phyloP scores from a whole-genome alignment of 2,113 vertebrate species.

The Orientallactaga bullata region DNA sequence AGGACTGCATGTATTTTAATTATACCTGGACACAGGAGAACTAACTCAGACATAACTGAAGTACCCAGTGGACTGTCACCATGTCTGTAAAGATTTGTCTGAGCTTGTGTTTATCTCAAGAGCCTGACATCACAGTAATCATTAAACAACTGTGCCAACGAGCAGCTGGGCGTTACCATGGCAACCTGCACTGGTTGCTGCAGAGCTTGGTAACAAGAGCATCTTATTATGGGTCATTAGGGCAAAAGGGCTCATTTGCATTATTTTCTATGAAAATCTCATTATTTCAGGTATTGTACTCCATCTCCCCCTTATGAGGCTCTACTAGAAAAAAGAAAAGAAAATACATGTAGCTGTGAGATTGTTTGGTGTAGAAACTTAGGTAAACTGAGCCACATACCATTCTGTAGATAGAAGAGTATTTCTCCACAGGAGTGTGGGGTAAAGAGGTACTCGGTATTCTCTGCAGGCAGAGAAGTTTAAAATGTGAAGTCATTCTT shows the following conservation, averaged over 20 bases:
- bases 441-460: not conserved
- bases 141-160: constrained; percentile 65
- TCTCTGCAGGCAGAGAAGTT: constrained; percentile 38
- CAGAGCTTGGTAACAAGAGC: constrained; percentile 69
- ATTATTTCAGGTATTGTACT: constrained; percentile 68
- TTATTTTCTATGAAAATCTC: constrained; percentile 73
- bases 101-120: constrained; percentile 70
- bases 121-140: constrained; percentile 76
- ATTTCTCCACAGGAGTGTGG: not conserved
- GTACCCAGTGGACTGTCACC: constrained; percentile 20
- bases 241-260: constrained; percentile 75
- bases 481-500: constrained; percentile 24
- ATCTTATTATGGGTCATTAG: constrained; percentile 79
- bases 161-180: constrained; percentile 69
- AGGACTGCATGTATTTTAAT: constrained; percentile 65
- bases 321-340: constrained; percentile 27
- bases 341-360: not conserved
- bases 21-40: constrained; percentile 52
- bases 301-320: not conserved
- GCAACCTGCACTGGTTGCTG: constrained; percentile 58
- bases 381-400: not conserved
- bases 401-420: constrained; percentile 16
- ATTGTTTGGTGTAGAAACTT: constrained; percentile 9
- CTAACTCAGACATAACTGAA: constrained; percentile 35
- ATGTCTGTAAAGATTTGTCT: constrained; percentile 65